Conservation (phyloP, 2,888 invertebrate species). For the Petrolisthes manimaculis region DNA sequence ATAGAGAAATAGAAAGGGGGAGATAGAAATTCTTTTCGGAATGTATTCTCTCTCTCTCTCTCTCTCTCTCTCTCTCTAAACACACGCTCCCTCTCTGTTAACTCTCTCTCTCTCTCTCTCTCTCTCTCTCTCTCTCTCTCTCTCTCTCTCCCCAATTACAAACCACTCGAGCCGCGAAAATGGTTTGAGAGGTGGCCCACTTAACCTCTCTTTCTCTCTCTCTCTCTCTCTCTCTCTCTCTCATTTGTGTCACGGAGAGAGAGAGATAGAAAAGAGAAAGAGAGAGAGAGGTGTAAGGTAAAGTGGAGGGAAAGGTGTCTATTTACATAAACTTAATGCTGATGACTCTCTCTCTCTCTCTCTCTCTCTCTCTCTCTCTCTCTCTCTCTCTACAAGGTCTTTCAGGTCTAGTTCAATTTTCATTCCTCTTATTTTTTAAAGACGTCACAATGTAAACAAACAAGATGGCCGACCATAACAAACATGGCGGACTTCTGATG, state of each 20-base stretch:
- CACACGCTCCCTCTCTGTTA: neutral
- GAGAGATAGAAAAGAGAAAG: neutral
- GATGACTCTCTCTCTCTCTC: neutral
- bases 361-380: slow-evolving; percentile 1
- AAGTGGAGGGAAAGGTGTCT: neutral
- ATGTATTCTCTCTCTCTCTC: neutral
- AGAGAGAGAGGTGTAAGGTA: neutral
- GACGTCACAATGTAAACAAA: no score
- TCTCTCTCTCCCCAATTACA: neutral
- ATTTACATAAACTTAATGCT: neutral
- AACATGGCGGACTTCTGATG: no score
- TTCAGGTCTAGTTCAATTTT: no score
- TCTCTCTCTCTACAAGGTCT: neutral
- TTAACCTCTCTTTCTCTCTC: slow-evolving; percentile 2
- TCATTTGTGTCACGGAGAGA: neutral
- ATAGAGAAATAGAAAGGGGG: neutral
- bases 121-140: slow-evolving; percentile 21
- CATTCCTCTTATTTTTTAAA: neutral
- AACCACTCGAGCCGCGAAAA: neutral
- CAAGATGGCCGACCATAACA: no score
- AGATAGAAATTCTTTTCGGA: neutral
- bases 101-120: slow-evolving; percentile 12
- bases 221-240: slow-evolving; percentile 4
- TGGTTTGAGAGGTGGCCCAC: no score
- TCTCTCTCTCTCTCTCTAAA: slow-evolving; percentile 28